Evolutionary conservation across 2,888 invertebrate species (phyloP).

Genomic region (Oligia latruncula): DNA sequence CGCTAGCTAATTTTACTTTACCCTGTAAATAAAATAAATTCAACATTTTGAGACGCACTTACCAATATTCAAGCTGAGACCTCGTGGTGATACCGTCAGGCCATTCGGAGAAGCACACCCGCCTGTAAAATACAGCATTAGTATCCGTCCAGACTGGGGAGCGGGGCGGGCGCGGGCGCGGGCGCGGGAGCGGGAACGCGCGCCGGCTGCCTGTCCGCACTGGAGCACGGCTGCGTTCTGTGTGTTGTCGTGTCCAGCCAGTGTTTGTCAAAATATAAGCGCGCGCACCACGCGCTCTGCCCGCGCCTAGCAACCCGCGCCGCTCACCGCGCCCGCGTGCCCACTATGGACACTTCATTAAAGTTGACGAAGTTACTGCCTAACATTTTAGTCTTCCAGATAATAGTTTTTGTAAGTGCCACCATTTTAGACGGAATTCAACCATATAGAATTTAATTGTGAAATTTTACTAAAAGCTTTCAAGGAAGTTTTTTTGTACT

Average conservation of each 20-base stretch:
- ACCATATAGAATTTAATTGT: constrained; percentile 46
- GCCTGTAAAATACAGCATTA: constrained; percentile 80
- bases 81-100: constrained; percentile 94
- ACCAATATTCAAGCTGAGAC: constrained; percentile 94
- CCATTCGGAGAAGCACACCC: constrained; percentile 96
- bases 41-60: constrained; percentile 82
- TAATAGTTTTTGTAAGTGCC: constrained; percentile 57
- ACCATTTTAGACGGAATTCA: constrained; percentile 34
- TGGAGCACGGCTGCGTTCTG: no score
- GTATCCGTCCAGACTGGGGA: no score
- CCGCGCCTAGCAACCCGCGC: no score
- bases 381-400: constrained; percentile 41
- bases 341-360: constrained; percentile 1
- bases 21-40: background rate
- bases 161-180: no score
- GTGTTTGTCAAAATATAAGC: no score
- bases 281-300: no score
- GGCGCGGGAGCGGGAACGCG: no score
- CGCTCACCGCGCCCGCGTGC: no score
- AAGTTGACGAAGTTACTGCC: constrained; percentile 23
- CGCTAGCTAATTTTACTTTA: no score
- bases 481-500: constrained; percentile 21
- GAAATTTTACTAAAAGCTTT: constrained; percentile 53
- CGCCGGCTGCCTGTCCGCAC: no score
- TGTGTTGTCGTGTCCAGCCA: no score